A percentile compares a stretch with the other conserved stretches of the same genome.
Conservation (phyloP, 2,797 vertebrate genomes). For the Pteronotus mesoamericanus region DNA sequence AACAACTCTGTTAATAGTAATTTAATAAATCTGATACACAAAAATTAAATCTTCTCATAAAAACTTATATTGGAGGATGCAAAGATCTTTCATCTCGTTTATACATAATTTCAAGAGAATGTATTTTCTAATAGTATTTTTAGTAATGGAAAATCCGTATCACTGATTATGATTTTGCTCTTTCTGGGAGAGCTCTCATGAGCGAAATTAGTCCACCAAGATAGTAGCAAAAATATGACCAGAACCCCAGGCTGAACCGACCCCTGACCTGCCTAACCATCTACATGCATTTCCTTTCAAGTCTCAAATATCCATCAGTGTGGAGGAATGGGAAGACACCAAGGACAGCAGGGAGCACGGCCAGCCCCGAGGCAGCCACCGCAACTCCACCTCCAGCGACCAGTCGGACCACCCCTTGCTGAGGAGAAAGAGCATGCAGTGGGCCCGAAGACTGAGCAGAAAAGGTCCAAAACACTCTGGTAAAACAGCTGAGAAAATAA, state of each 20-base stretch:
- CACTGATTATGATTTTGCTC: not conserved
- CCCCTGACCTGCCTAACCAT: not conserved
- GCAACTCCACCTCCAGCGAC: slow-evolving; percentile 83
- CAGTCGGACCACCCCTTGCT: slow-evolving; percentile 83
- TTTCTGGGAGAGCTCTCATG: not conserved
- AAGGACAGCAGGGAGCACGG: slow-evolving; percentile 83
- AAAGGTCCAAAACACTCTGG: slow-evolving; percentile 83
- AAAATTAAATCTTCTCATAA: not conserved
- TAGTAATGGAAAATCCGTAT: not conserved
- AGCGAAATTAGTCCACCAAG: not conserved
- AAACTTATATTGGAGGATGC: not conserved
- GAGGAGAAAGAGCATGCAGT: slow-evolving; percentile 86
- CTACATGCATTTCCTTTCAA: slow-evolving; percentile 66
- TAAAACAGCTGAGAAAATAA: slow-evolving; percentile 84
- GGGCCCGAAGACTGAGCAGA: slow-evolving; percentile 84
- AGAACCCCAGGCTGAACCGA: not conserved
- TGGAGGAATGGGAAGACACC: slow-evolving; percentile 87
- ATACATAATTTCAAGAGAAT: not conserved
- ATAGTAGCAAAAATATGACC: not conserved
- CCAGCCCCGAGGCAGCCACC: slow-evolving; percentile 78
- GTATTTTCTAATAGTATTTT: not conserved
- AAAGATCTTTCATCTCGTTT: not conserved
- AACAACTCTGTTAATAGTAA: not conserved
- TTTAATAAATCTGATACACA: not conserved
- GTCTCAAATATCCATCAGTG: slow-evolving; percentile 86